Base-by-base conservation (phyloP, 2,113 vertebrate species). In the Ramphastos sulfuratus region DNA sequence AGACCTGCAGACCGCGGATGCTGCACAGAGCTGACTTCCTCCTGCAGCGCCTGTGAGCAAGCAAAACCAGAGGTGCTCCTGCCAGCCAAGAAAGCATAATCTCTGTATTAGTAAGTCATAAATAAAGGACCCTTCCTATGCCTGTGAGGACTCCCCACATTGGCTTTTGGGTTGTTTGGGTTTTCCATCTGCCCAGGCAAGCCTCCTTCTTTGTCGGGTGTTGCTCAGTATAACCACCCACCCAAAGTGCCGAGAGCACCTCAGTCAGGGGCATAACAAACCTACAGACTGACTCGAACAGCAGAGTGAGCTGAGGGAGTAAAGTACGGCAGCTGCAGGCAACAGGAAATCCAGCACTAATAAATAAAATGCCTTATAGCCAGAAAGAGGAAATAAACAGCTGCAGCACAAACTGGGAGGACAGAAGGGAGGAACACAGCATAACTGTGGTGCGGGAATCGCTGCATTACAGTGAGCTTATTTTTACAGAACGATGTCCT, bases 341-440 rank as follows among this genome's bases (percentile, higher is more conserved):
- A 96, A 91, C 94, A 93, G 93, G 93, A 96, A 96, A 94, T 93
- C 93, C 82, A 96, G 91, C 46, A 56, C 88, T 85, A 94, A 95
- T 90, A 96, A 96, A 95, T 95, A 94, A 96, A 94, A 94, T 0
- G 17, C 66, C 92, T 89, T 95, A 72, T 17, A 85, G 83, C 85
- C 88, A 92, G 70, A 89, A 92, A 94, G 95, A 92, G 93, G 94
- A 97, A 96, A 95, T 92, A 95, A 96, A 96, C 90, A 95, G 82
- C 88, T 91, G 67, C 75, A 82, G 92, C 87, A 82, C 64, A 92
- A 83, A 74, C 64, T 67, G 78, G 72, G 85, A 82, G 89, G 63
- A 75, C 63, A 95, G 91, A 83, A 61, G 87, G 73, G 74, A 94
- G 61, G 60, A 85, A 86, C 80, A 83, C 74, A 85, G 89, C 79